Evolutionary conservation across 2,888 invertebrate genomes (phyloP).

Genomic region (Schizotus pectinicornis): DNA sequence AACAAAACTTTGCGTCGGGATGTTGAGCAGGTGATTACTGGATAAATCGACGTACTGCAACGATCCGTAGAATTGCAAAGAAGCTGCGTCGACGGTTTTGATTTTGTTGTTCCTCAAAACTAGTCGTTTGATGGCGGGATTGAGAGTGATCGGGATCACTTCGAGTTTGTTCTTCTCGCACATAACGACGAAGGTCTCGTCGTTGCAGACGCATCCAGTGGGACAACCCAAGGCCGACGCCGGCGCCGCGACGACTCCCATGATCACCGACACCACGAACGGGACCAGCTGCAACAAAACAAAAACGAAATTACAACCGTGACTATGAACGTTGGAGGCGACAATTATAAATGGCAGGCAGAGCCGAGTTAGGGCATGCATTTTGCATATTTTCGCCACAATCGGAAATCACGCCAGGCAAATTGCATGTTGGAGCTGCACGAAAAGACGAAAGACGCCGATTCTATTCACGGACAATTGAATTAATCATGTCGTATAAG

Average conservation of each 20-base stretch:
- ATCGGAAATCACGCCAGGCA: no score
- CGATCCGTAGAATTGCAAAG: constrained; percentile 87
- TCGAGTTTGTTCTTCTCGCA: constrained; percentile 87
- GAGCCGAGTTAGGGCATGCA: no score
- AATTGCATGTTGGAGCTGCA: no score
- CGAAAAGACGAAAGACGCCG: no score
- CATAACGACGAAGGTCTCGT: constrained; percentile 84
- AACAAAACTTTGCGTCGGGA: constrained; percentile 79
- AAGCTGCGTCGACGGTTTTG: constrained; percentile 86
- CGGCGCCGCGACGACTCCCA: constrained; percentile 30
- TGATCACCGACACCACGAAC: constrained; percentile 39
- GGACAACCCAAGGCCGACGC: constrained; percentile 72
- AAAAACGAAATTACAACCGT: constrained; percentile 27
- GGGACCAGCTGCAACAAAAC: constrained; percentile 47
- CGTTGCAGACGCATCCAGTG: constrained; percentile 86
- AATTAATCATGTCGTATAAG: no score
- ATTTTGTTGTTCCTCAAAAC: constrained; percentile 86
- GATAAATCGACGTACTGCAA: constrained; percentile 85
- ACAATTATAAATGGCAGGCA: neutral
- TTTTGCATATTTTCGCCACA: no score
- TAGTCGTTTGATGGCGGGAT: constrained; percentile 86
- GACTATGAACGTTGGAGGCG: neutral
- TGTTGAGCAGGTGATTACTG: constrained; percentile 82
- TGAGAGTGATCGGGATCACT: constrained; percentile 88
- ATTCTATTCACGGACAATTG: no score